Evolutionary conservation across 2,888 invertebrate genomes (phyloP), one percentile per base, ranked within the genome.

Genomic region (Philopedon plagiatum): DNA sequence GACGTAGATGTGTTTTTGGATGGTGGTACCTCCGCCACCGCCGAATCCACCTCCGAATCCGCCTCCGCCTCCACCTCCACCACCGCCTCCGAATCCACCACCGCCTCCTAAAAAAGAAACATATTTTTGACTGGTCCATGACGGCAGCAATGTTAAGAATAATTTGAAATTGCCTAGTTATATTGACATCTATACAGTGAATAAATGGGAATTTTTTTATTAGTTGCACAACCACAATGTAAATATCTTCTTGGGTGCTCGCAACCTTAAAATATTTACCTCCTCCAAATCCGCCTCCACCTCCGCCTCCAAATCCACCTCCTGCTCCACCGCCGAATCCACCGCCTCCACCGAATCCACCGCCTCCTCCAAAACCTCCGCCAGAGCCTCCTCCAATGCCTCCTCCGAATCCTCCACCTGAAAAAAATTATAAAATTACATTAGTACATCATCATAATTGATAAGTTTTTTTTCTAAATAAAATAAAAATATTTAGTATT

Each of bases 1-100:
- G 4, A 95, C 95, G 89, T 95, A 95, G 85, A 94, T 94, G 89
- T 94, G 94, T 83, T 94, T 94, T 84, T 94, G 94, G 76, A 94
- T 91, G 46, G 93, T 87, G 80, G 92, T 89, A 77, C 89, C 89
- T 72, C 87, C 86, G 72, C 87, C 86, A 76, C 83, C 81, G 32
- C 81, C 81, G 58, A 82, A 81, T 34, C 89, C 89, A 81, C 87
- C 88, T 78, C 88, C 88, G 54, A 87, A 81, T 81, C 87, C 79
- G 19, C 76, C 77, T 19, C 76, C 76, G 23, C 76, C 76, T 13
- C 79, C 78, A 19, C 76, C 77, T 15, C 77, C 77, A 13, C 77
- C 77, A 19, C 78, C 78, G 29, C 77, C 77, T 57, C 75, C 76
- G 34, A 77, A 77, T 34, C 85, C 85, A 62, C 83, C 78, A 32